Evolutionary conservation across 1,140 invertebrate species (phyloP).

Genomic region (Archivesica marissinica): DNA sequence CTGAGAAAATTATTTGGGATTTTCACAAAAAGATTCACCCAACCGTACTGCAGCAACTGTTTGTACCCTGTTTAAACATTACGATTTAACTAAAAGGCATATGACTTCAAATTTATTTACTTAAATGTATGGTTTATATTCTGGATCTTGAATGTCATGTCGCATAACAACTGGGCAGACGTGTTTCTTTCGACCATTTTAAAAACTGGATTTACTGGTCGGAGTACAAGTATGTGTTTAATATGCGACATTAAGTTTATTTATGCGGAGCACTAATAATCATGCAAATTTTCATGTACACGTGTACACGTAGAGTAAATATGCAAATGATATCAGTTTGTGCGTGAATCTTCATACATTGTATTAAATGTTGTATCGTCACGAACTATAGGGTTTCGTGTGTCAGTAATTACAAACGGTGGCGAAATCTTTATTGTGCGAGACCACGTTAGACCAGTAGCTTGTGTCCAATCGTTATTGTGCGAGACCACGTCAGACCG

Average conservation of each 20-base stretch:
- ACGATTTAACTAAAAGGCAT: slow-evolving; percentile 9
- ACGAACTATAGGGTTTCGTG: neutral
- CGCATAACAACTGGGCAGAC: slow-evolving; percentile 34
- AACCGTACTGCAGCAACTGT: neutral
- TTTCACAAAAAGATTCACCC: neutral
- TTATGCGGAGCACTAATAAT: slow-evolving; percentile 29
- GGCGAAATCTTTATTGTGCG: no score
- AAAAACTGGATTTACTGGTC: slow-evolving; percentile 37
- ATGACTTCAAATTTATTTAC: slow-evolving; percentile 35
- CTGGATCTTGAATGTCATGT: slow-evolving; percentile 13
- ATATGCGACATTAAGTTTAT: slow-evolving; percentile 3
- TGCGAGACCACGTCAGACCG: no score
- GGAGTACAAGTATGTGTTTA: slow-evolving; percentile 13
- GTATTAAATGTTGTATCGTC: neutral
- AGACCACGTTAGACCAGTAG: no score
- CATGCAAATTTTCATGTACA: slow-evolving; percentile 6
- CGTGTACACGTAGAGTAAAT: slow-evolving; percentile 1
- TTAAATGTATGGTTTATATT: slow-evolving; percentile 49
- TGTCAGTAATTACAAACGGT: neutral
- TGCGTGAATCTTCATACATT: neutral
- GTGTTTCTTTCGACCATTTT: neutral
- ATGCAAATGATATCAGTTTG: neutral
- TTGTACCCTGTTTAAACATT: slow-evolving; percentile 5
- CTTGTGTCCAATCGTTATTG: no score
- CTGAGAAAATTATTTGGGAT: neutral